Evolutionary conservation across 2,797 vertebrate species (phyloP).

Genomic region (Takifugu ocellatus): DNA sequence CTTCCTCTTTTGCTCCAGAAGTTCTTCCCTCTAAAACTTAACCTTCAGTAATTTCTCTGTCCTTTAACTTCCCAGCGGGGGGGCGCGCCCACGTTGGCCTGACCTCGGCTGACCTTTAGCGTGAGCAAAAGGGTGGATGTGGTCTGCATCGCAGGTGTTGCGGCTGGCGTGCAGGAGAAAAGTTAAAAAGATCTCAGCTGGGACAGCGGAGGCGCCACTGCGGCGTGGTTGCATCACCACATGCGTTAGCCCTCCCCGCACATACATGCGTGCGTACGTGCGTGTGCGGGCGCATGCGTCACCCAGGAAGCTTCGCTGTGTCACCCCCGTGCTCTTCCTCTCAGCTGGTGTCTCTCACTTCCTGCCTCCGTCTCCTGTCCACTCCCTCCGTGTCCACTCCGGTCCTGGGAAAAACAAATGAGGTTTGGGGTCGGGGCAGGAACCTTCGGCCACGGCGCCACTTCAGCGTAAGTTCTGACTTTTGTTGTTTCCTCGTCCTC

Average conservation of each 20-base stretch:
- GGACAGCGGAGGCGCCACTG: constrained; percentile 16
- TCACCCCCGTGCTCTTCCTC: constrained; percentile 2
- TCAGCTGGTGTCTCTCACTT: constrained; percentile 34
- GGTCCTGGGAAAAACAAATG: not conserved
- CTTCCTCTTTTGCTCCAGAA: not conserved
- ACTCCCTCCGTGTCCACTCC: constrained; percentile 2
- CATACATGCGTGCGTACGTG: constrained; percentile 1
- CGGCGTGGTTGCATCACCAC: constrained; percentile 29
- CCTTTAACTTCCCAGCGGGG: constrained; percentile 12
- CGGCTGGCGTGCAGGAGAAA: too few relatives aligned
- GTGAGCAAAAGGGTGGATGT: not conserved
- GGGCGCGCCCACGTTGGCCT: not conserved
- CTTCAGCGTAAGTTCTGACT: constrained; percentile 30
- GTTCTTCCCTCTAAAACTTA: constrained; percentile 13
- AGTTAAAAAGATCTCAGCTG: not conserved
- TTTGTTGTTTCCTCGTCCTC: not conserved
- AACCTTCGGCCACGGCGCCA: constrained; percentile 7
- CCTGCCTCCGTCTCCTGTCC: constrained; percentile 29
- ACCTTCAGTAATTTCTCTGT: not conserved
- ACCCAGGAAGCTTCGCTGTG: constrained; percentile 25
- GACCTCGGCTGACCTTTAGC: constrained; percentile 30
- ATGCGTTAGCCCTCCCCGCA: not conserved
- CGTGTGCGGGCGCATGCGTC: constrained; percentile 1
- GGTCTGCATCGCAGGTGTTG: too few relatives aligned
- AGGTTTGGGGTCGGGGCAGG: not conserved